Evolutionary conservation across 2,113 vertebrate genomes (phyloP).

Genomic region (Xiphophorus maculatus): DNA sequence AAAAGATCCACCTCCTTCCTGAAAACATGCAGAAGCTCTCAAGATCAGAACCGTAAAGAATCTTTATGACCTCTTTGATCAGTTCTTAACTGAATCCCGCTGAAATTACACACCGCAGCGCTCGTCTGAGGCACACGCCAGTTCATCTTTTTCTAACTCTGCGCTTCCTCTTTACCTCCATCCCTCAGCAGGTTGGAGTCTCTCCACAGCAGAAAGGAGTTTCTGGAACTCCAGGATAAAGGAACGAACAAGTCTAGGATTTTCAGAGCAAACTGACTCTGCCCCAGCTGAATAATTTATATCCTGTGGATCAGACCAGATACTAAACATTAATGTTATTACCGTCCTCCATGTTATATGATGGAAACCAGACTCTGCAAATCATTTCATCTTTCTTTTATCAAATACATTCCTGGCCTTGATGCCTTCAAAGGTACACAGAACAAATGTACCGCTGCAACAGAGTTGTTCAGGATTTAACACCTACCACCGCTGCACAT

Average conservation of each 20-base stretch:
- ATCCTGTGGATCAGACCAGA: not conserved
- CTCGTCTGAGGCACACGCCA: constrained; percentile 24
- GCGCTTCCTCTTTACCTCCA: constrained; percentile 3
- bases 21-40: constrained; percentile 35
- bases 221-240: constrained; percentile 9
- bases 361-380: not conserved
- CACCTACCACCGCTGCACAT: constrained; percentile 41
- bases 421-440: constrained; percentile 18
- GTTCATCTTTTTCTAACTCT: constrained; percentile 33
- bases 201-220: constrained; percentile 23
- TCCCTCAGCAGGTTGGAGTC: constrained; percentile 28
- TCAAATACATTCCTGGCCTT: not conserved
- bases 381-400: not conserved
- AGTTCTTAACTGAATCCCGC: constrained; percentile 31
- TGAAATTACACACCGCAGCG: constrained; percentile 26
- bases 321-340: not conserved
- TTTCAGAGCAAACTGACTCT: not conserved
- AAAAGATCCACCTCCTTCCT: constrained; percentile 42
- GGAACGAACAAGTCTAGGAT: not conserved
- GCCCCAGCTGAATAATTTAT: not conserved
- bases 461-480: constrained; percentile 43
- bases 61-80: constrained; percentile 61
- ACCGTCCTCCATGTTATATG: too few species aligned
- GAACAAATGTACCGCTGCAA: constrained; percentile 6
- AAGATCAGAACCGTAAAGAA: constrained; percentile 38